Conservation (phyloP, 2,797 vertebrate genomes). For the Acanthopagrus latus region DNA sequence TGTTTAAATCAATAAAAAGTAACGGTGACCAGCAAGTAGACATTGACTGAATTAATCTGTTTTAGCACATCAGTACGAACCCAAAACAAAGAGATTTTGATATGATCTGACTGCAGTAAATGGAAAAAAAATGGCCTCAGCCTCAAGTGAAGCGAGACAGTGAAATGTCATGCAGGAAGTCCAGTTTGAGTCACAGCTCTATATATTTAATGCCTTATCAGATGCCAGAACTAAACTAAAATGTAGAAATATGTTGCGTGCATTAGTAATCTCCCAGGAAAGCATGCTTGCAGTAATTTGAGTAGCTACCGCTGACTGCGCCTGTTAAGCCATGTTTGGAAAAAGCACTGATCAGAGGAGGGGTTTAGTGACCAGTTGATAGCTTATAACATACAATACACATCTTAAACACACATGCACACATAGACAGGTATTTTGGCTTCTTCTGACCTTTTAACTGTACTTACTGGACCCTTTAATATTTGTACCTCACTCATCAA, state of each 20-base stretch:
- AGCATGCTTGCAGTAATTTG: not conserved
- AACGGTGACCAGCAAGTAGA: too few species aligned
- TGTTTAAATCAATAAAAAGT: too few species aligned
- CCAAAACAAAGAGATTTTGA: too few species aligned
- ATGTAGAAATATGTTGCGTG: not conserved
- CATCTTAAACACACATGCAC: not conserved
- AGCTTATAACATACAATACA: not conserved
- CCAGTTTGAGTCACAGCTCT: not conserved
- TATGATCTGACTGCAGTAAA: too few species aligned
- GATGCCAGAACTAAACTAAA: not conserved
- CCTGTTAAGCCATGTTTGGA: constrained; percentile 11
- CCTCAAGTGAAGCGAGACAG: not conserved
- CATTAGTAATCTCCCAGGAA: not conserved
- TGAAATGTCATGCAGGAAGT: not conserved
- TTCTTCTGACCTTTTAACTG: not conserved
- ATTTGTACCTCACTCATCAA: not conserved
- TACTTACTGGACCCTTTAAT: not conserved
- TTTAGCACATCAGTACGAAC: too few species aligned
- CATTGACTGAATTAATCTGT: too few species aligned
- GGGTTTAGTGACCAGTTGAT: not conserved
- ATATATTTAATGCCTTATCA: not conserved
- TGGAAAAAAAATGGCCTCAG: not conserved
- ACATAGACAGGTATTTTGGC: not conserved
- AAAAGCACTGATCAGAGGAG: constrained; percentile 7
- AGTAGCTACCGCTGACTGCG: not conserved